phyloP scores from a whole-genome alignment of 2,797 vertebrate species.

The Pangasius larnaudii region DNA sequence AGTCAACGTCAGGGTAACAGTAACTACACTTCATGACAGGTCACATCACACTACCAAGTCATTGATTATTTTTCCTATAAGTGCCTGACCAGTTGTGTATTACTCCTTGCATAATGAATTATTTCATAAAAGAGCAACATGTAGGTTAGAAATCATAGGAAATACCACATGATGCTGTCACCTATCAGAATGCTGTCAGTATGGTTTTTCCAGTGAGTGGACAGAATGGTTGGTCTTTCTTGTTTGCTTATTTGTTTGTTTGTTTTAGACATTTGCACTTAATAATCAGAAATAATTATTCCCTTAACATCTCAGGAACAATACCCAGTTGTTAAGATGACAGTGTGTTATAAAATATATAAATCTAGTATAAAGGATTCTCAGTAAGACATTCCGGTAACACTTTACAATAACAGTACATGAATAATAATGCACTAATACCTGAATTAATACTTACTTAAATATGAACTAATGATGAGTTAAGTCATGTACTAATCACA shows the following conservation, averaged over 20 bases:
- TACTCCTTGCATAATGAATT: not conserved
- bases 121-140: not conserved
- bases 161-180: not conserved
- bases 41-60: not conserved
- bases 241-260: not conserved
- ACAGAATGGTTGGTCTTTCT: not conserved
- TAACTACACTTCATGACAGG: not conserved
- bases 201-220: too few species aligned
- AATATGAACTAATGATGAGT: too few species aligned
- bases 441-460: too few species aligned
- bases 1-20: not conserved
- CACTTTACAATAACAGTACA: too few species aligned
- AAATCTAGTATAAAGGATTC: not conserved
- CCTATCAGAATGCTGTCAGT: too few species aligned
- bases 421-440: too few species aligned
- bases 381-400: not conserved
- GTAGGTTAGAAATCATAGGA: constrained; percentile 9
- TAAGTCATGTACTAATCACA: too few species aligned
- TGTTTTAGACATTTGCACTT: not conserved
- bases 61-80: not conserved
- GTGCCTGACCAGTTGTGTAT: not conserved
- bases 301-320: not conserved
- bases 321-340: not conserved
- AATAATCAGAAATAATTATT: not conserved
- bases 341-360: not conserved